Evolutionary conservation across 2,888 invertebrate species (phyloP).

Genomic region (Cerastis rubricosa): DNA sequence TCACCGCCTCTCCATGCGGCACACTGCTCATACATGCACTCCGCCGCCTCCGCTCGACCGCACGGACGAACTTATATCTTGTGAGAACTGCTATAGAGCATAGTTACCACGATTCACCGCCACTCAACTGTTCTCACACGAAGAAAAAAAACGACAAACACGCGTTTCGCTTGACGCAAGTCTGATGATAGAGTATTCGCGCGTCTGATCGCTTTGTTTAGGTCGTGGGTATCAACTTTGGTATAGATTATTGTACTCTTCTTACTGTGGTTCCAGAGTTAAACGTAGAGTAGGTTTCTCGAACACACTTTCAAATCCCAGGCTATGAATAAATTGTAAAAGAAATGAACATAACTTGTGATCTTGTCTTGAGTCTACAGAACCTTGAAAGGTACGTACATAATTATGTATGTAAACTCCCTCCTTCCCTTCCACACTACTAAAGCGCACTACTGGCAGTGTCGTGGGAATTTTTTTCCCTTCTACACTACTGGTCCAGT

Average conservation of each 20-base stretch:
- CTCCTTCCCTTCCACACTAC: too few relatives aligned
- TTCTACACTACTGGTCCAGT: too few relatives aligned
- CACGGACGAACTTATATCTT: neutral
- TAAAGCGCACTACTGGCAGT: too few relatives aligned
- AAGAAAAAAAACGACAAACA: neutral
- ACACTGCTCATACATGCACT: neutral
- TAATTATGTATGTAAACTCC: too few relatives aligned
- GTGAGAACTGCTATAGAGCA: neutral
- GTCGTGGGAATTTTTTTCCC: too few relatives aligned
- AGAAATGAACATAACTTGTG: slow-evolving; percentile 24
- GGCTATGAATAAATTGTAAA: slow-evolving; percentile 34
- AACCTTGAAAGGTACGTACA: neutral
- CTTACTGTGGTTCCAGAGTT: neutral
- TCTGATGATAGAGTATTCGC: neutral
- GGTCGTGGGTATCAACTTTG: neutral
- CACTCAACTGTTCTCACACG: neutral
- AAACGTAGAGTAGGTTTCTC: neutral
- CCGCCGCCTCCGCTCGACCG: neutral
- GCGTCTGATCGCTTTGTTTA: neutral
- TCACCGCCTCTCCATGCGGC: neutral
- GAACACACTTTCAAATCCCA: slow-evolving; percentile 22
- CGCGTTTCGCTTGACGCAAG: neutral
- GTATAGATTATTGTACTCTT: neutral
- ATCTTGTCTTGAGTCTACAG: slow-evolving; percentile 1
- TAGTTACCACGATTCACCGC: neutral